These are phyloP conservation scores for Apodemus speciosus DNA, from an alignment of 2,113 vertebrate genomes.

Conservation along the genomic window DNA sequence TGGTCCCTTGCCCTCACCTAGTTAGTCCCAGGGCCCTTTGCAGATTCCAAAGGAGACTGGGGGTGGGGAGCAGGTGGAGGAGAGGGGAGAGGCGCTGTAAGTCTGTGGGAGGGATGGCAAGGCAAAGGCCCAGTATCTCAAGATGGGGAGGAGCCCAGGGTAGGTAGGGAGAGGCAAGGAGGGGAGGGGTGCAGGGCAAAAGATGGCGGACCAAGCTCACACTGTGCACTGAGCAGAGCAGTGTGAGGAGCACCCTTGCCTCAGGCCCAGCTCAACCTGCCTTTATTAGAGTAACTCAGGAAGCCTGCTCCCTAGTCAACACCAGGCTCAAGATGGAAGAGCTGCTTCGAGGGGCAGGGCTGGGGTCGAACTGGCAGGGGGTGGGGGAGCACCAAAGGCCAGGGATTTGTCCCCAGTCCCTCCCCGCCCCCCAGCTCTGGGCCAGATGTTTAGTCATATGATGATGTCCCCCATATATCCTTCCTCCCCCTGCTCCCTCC, in stretches of 20 bases:
- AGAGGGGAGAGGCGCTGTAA: neutral
- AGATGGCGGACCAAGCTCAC: neutral
- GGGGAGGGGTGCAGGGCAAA: neutral
- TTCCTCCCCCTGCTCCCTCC: neutral
- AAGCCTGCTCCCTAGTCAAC: conserved; percentile 30
- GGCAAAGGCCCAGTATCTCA: conserved; percentile 41
- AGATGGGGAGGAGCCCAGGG: neutral
- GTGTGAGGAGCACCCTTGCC: neutral
- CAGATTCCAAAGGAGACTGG: conserved; percentile 27
- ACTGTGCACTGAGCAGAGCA: conserved; percentile 27
- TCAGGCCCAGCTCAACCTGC: conserved; percentile 6
- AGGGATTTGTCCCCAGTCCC: conserved; percentile 50
- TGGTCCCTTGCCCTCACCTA: conserved; percentile 27
- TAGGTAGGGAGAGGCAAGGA: neutral
- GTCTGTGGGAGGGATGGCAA: neutral
- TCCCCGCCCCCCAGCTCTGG: conserved; percentile 44
- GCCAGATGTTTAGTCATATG: conserved; percentile 51
- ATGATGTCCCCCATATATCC: neutral
- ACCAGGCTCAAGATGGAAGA: conserved; percentile 33
- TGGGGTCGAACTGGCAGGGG: neutral
- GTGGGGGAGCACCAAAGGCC: conserved; percentile 71
- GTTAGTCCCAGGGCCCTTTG: conserved; percentile 35
- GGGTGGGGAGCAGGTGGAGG: neutral
- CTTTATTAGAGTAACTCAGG: neutral
- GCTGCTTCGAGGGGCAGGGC: conserved; percentile 32